phyloP scores from a whole-genome alignment of 2,797 vertebrate genomes.

The Threskiornis aethiopicus region DNA sequence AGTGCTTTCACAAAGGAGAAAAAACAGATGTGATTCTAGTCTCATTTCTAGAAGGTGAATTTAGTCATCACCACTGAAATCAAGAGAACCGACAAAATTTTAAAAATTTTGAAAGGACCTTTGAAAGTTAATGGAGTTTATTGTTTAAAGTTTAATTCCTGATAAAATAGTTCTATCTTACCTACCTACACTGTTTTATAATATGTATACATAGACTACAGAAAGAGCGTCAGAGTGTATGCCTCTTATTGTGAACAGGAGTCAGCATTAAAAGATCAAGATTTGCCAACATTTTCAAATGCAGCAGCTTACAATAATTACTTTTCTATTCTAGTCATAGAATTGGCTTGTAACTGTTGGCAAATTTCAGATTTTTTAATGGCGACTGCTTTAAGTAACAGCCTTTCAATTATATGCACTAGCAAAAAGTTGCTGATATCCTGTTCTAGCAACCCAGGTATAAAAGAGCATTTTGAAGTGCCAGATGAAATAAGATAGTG shows the following conservation, averaged over 20 bases:
- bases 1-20: not conserved
- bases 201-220: not conserved
- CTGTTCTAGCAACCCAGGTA: conserved; percentile 33
- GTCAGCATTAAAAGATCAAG: not conserved
- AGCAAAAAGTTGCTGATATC: conserved; percentile 25
- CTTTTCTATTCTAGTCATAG: not conserved
- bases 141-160: not conserved
- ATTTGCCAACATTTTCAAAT: not conserved
- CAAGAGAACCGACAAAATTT: not conserved
- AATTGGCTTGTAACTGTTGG: not conserved
- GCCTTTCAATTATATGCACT: not conserved
- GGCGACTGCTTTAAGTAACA: not conserved
- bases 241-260: not conserved
- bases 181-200: not conserved
- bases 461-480: conserved; percentile 55
- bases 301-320: not conserved
- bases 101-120: not conserved
- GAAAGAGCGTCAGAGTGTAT: not conserved
- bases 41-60: not conserved
- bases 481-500: conserved; percentile 22
- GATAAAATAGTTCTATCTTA: not conserved
- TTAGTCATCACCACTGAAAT: not conserved
- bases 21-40: not conserved
- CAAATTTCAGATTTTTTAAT: not conserved
- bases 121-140: not conserved